These are phyloP conservation scores for Nymphalis io DNA, from an alignment of 1,140 invertebrate genomes.

Conservation along the genomic window DNA sequence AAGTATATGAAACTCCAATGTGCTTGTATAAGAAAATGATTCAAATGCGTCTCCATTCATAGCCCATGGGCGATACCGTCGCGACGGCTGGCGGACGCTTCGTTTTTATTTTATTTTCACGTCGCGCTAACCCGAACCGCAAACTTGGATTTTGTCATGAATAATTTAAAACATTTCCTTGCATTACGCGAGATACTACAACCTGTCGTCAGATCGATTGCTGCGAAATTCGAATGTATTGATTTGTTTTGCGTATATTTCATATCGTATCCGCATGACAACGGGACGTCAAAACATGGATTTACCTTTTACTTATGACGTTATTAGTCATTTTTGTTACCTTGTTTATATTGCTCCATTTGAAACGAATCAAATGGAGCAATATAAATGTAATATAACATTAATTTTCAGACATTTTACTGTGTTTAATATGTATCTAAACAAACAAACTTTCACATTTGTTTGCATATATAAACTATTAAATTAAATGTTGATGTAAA, in stretches of 20 bases:
- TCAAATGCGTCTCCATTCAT: slow-evolving; percentile 25
- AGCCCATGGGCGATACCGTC: slow-evolving; percentile 30
- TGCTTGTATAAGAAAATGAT: slow-evolving; percentile 27
- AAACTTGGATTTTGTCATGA: slow-evolving; percentile 72
- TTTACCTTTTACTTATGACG: neutral
- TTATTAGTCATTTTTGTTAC: neutral
- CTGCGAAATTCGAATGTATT: slow-evolving; percentile 41
- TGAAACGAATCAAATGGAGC: too few species aligned
- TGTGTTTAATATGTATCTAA: too few species aligned
- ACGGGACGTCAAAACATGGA: neutral
- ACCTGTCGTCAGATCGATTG: slow-evolving; percentile 40
- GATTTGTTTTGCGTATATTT: slow-evolving; percentile 25
- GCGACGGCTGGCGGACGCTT: slow-evolving; percentile 34
- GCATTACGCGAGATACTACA: slow-evolving; percentile 60
- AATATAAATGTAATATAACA: too few species aligned
- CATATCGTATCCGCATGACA: neutral
- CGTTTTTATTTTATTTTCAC: slow-evolving; percentile 53
- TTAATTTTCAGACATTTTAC: too few species aligned
- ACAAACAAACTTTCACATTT: too few species aligned
- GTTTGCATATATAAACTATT: too few species aligned
- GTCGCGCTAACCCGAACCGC: slow-evolving; percentile 48
- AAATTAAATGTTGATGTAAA: too few species aligned
- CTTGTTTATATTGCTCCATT: too few species aligned
- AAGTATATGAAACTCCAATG: slow-evolving; percentile 17
- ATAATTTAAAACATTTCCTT: slow-evolving; percentile 70